Base-by-base conservation (phyloP, 2,113 vertebrate genomes). In the Lepisosteus osseus region DNA sequence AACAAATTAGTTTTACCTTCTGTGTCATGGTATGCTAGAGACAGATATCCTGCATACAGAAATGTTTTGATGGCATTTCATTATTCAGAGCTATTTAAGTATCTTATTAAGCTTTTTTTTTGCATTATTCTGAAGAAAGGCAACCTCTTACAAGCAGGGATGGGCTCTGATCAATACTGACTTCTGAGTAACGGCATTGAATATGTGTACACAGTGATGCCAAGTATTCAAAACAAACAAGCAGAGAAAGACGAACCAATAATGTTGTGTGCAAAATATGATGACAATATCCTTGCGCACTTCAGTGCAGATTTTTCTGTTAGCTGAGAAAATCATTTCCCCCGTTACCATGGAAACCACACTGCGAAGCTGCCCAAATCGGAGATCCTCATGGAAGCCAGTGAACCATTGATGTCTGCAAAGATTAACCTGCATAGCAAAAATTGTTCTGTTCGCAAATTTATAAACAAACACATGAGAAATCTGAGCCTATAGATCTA, bases 271-370 rank as follows among this genome's bases (percentile, higher is more conserved):
- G 82, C 76, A 76, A 72, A 65, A 74, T 78, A 83, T 87, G 87
- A 88, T 87, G 85, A 89, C 84, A 87, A 85, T 79, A 78, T 77
- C 83, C 85, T 86, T 90, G 86, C 86, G 80, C 81, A 86, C 87
- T 84, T 88, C 85, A 84, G 78, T 79, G 76, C 77, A 64, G 80
- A 85, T 86, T 89, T 82, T 87, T 73, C 72, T 67, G 73, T 76
- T 83, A 75, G 77, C 79, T 9, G 56, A 77, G 82, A 80, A 69
- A 83, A 88, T 85, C 12, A 70, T 85, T 71, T 70, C 84, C 75
- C 9, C 75, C 79, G 89, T 92, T 91, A 76, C 87, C 85, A 91
- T 92, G 86, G 89, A 83, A 87, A 90, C 87, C 79, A 81, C 77
- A 63, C 70, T 83, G 85, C 77, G 82, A 90, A 84, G 79, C 85